These are phyloP conservation scores for Rhopalosiphum maidis DNA, from an alignment of 1,140 invertebrate species.

Conservation along the genomic window DNA sequence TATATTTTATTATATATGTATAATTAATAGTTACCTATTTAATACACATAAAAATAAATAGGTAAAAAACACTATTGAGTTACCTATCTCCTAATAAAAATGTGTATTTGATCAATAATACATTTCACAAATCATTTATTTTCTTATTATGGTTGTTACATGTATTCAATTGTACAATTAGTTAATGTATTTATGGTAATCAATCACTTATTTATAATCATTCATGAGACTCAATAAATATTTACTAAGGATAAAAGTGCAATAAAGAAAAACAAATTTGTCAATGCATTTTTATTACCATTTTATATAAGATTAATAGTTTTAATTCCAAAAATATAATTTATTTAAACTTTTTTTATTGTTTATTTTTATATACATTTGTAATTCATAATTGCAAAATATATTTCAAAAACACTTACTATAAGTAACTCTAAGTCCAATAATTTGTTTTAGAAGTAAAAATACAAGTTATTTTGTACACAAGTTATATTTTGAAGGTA, in stretches of 20 bases:
- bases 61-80: background rate
- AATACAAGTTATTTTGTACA: background rate
- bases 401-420: background rate
- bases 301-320: background rate
- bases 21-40: too few species aligned
- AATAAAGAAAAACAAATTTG: background rate
- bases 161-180: background rate
- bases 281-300: background rate
- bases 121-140: background rate
- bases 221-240: background rate
- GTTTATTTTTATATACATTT: background rate
- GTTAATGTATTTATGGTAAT: background rate
- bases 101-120: background rate
- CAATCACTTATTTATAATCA: background rate
- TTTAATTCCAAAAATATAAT: background rate
- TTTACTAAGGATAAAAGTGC: background rate
- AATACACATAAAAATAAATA: background rate
- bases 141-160: background rate
- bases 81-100: background rate
- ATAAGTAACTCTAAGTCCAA: background rate
- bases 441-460: background rate
- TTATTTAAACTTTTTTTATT: slow-evolving; percentile 19
- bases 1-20: too few species aligned
- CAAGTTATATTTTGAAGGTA: background rate
- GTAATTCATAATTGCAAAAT: background rate